phyloP scores from a whole-genome alignment of 2,113 vertebrate genomes.

The Bettongia penicillata region DNA sequence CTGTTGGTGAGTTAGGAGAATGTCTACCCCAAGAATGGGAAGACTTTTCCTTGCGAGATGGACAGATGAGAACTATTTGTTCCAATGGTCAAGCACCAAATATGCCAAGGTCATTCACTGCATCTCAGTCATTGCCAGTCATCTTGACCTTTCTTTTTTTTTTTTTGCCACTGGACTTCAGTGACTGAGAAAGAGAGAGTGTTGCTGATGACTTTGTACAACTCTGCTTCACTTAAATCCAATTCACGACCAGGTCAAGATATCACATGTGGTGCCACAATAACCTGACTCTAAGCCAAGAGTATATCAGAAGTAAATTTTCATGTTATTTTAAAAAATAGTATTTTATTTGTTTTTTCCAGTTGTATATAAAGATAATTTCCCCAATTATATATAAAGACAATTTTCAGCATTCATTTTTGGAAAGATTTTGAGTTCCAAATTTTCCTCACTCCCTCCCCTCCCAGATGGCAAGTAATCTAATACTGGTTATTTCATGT shows the following conservation, averaged over 20 bases:
- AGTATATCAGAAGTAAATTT: background rate
- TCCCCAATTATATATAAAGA: too few relatives aligned
- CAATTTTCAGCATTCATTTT: too few relatives aligned
- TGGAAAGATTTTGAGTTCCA: too few relatives aligned
- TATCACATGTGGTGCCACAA: background rate
- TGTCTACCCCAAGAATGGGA: background rate
- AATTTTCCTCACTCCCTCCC: too few relatives aligned
- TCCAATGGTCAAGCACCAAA: background rate
- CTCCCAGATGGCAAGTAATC: too few relatives aligned
- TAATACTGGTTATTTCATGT: background rate
- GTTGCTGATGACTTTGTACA: background rate
- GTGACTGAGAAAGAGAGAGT: background rate
- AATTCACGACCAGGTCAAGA: background rate
- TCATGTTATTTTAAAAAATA: background rate
- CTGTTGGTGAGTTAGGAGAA: background rate
- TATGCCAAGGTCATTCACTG: background rate
- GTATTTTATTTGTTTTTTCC: too few relatives aligned
- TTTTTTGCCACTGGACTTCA: background rate
- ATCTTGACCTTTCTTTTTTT: background rate
- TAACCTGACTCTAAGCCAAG: background rate
- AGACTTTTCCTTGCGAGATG: background rate
- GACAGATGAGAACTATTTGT: background rate
- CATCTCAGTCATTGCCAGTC: background rate
- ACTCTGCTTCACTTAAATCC: background rate
- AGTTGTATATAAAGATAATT: too few relatives aligned